phyloP scores from a whole-genome alignment of 2,888 invertebrate genomes.

The Limnephilus auricula region DNA sequence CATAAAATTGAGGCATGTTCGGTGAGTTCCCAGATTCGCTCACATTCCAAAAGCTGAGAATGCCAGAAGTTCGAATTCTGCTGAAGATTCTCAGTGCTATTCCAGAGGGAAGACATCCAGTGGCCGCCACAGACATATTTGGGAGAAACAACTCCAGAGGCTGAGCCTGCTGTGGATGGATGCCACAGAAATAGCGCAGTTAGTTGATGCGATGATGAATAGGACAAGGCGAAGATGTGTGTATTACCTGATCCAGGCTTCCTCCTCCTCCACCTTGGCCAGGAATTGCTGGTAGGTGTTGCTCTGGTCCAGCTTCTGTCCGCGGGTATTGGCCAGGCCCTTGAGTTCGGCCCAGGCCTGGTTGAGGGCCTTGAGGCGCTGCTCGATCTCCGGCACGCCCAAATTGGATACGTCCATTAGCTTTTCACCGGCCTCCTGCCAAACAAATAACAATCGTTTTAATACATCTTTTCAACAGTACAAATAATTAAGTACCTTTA shows the following conservation, averaged over 20 bases:
- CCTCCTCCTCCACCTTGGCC: slow-evolving; percentile 98
- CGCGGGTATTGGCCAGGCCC: slow-evolving; percentile 90
- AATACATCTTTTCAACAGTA: slow-evolving; percentile 62
- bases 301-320: slow-evolving; percentile 97
- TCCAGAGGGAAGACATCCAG: not conserved
- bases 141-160: too few relatives aligned
- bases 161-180: too few relatives aligned
- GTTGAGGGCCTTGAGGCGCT: slow-evolving; percentile 89
- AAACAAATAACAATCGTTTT: not conserved
- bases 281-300: slow-evolving; percentile 98
- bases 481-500: not conserved
- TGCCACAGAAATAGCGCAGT: too few relatives aligned
- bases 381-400: slow-evolving; percentile 94
- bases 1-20: too few relatives aligned
- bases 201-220: too few relatives aligned
- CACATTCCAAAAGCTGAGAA: too few relatives aligned
- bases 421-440: slow-evolving; percentile 88
- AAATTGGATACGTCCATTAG: slow-evolving; percentile 96
- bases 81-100: too few relatives aligned
- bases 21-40: too few relatives aligned
- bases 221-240: too few relatives aligned
- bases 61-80: too few relatives aligned
- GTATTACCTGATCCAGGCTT: slow-evolving; percentile 94
- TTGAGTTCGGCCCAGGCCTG: slow-evolving; percentile 95
- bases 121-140: too few relatives aligned